A percentile compares a stretch with the other conserved stretches of the same genome.
These are phyloP conservation scores for Onchidella celtica DNA, from an alignment of 2,888 invertebrate genomes.

Conservation along the genomic window DNA sequence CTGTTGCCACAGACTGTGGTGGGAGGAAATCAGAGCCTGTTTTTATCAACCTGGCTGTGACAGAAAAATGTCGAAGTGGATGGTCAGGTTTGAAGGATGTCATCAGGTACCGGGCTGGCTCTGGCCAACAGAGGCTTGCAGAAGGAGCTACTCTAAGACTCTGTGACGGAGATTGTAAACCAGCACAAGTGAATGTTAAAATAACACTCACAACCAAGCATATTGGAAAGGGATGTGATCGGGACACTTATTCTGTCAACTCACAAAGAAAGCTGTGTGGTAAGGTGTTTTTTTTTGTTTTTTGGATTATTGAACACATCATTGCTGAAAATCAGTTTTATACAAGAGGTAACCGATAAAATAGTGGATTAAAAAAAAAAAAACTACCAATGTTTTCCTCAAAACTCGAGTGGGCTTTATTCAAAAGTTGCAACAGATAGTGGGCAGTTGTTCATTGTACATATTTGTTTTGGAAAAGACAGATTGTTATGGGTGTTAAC, in stretches of 20 bases:
- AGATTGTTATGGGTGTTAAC: too few species aligned
- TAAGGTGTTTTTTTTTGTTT: conserved; percentile 71
- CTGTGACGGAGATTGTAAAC: conserved; percentile 81
- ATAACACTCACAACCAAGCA: conserved; percentile 89
- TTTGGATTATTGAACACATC: too few species aligned
- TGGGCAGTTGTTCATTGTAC: too few species aligned
- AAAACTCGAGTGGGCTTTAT: too few species aligned
- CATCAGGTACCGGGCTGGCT: conserved; percentile 92
- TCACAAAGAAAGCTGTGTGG: conserved; percentile 92
- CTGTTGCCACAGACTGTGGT: conserved; percentile 98
- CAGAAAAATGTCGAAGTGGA: conserved; percentile 88
- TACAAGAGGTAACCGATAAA: too few species aligned
- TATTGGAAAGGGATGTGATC: conserved; percentile 97
- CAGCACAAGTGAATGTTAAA: conserved; percentile 80
- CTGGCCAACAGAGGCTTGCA: conserved; percentile 89
- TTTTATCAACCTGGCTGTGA: conserved; percentile 97
- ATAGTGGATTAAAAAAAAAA: too few species aligned
- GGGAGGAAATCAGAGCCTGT: conserved; percentile 96
- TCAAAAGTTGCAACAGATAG: too few species aligned
- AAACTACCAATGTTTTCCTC: too few species aligned
- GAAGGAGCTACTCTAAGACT: conserved; percentile 85
- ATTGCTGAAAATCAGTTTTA: too few species aligned
- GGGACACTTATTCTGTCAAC: conserved; percentile 94
- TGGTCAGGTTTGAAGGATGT: conserved; percentile 86
- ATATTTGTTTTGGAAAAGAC: too few species aligned